Conservation (phyloP, 1,140 invertebrate species). For the Telenomus remus region DNA sequence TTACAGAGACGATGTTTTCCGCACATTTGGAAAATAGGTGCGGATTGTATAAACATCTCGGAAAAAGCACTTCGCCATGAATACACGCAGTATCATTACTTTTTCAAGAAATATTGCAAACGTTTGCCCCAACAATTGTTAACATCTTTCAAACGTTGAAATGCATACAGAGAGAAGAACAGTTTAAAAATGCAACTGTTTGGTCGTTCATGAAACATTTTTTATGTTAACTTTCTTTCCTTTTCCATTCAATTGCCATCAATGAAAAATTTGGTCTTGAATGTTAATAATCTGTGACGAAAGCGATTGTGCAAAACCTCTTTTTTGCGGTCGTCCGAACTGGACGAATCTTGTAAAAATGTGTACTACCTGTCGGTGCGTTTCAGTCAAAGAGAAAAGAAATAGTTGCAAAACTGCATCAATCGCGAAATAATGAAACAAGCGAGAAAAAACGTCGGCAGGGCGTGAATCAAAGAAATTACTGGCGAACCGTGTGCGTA, state of each 20-base stretch:
- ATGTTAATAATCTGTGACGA: too few relatives aligned
- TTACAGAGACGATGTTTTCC: constrained; percentile 35
- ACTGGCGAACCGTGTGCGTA: constrained; percentile 45
- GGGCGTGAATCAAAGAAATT: constrained; percentile 69
- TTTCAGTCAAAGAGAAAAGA: constrained; percentile 5
- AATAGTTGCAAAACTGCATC: constrained; percentile 34
- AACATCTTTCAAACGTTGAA: too few relatives aligned
- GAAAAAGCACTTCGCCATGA: too few relatives aligned
- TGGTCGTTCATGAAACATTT: too few relatives aligned
- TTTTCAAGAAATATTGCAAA: too few relatives aligned
- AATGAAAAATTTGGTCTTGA: too few relatives aligned
- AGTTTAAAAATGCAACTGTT: too few relatives aligned
- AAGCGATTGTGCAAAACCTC: constrained; percentile 55
- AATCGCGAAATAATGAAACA: constrained; percentile 27
- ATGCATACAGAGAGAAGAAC: too few relatives aligned
- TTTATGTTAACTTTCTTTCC: too few relatives aligned
- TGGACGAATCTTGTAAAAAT: constrained; percentile 40
- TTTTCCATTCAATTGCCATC: too few relatives aligned
- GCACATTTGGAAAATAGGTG: constrained; percentile 20
- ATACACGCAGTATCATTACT: too few relatives aligned
- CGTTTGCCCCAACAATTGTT: too few relatives aligned
- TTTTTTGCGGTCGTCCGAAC: constrained; percentile 42
- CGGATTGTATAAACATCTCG: constrained; percentile 7
- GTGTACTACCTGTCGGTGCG: constrained; percentile 52
- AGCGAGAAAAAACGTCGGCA: constrained; percentile 9